Base-by-base conservation (phyloP, 2,113 vertebrate genomes). In the Myrmecophaga tridactyla region DNA sequence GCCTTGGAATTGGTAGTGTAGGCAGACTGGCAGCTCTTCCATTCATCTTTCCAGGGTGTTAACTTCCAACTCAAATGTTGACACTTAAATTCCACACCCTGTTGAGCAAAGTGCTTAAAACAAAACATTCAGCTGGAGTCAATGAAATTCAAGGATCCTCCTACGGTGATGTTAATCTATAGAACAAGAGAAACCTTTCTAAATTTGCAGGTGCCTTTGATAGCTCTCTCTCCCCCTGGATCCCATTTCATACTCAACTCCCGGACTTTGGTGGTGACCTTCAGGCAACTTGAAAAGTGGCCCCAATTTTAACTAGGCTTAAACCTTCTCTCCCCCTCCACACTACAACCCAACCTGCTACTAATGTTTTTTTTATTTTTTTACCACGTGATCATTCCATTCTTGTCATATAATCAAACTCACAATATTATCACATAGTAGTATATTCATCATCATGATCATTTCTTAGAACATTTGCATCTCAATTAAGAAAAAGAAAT, bases 131-230 rank as follows among this genome's bases (percentile, higher is more conserved):
- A 80, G 63, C 53, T 86, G 14, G 3, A 72, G 56, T 95, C 75
- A 51, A 53, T 96, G 97, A 94, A 96, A 97, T 88, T 94, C 95
- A 96, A 96, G 90, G 94, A 60, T 95, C 67, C 83, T 95, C 90
- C 86, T 56, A 91, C 0, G 0, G 63, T 48, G 82, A 89, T 70
- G 76, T 58, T 94, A 89, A 94, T 86, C 88, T 92, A 60, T 46
- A 80, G 83, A 94, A 90, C 58, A 78, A 89, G 85, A 88, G 87
- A 96, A 75, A 31, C 43, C 80, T 84, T 95, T 93, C 87, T 60
- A 88, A 92, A 84, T 96, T 62, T 90, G 75, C 86, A 97, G 89
- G 93, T 80, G 69, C 39, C 65, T 94, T 90, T 89, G 89, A 95
- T 53, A n/a, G 58, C 70, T 90, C 89, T 91, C 56, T 36, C 73